phyloP scores from a whole-genome alignment of 2,888 invertebrate genomes.

The Acanthacorydalis orientalis region DNA sequence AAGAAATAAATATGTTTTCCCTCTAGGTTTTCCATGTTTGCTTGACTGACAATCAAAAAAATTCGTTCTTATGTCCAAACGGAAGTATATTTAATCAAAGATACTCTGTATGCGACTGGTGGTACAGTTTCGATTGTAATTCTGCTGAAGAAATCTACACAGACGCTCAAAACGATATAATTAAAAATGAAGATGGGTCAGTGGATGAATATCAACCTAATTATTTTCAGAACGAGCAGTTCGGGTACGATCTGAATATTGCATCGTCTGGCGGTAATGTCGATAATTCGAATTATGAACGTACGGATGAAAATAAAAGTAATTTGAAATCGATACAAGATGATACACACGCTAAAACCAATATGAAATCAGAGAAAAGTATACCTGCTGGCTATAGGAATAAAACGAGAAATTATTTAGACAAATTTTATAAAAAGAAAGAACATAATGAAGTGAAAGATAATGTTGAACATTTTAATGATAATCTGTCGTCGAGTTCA shows the following conservation, averaged over 20 bases:
- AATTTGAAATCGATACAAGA: no score
- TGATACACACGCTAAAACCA: no score
- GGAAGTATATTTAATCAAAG: conserved; percentile 37
- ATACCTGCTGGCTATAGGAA: no score
- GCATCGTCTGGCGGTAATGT: conserved; percentile 13
- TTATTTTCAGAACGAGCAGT: background rate
- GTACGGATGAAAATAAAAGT: no score
- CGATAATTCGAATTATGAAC: no score
- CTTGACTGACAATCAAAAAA: conserved; percentile 26
- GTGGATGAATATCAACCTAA: no score
- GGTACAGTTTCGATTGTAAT: conserved; percentile 33
- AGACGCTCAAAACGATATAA: background rate
- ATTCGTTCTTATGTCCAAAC: conserved; percentile 34
- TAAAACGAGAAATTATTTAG: no score
- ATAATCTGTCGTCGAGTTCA: no score
- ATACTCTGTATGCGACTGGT: conserved; percentile 37
- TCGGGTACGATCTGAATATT: conserved; percentile 10
- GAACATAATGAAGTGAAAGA: no score
- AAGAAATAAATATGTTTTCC: background rate
- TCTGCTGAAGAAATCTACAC: conserved; percentile 9
- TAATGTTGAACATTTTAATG: no score
- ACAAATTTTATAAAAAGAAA: no score
- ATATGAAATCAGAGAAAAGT: no score
- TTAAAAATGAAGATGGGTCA: background rate
- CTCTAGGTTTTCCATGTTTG: conserved; percentile 33